phyloP scores from a whole-genome alignment of 2,888 invertebrate species.

The Lepidocyrtinus sp. region DNA sequence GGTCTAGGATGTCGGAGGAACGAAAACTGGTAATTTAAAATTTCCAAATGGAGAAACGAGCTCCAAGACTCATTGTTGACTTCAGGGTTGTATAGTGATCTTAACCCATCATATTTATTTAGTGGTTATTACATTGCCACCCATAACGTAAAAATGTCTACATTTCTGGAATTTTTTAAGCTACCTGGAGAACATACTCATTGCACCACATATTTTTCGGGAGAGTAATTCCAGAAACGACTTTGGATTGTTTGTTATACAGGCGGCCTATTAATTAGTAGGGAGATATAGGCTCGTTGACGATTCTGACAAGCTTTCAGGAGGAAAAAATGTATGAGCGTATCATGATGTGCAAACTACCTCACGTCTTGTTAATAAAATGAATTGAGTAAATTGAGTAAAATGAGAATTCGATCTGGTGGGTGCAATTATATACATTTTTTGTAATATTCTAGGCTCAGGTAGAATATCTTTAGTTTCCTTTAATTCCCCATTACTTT shows the following conservation, averaged over 20 bases:
- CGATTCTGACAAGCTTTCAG: slow-evolving; percentile 12
- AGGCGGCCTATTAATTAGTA: slow-evolving; percentile 15
- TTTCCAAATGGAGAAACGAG: slow-evolving; percentile 23
- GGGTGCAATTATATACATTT: slow-evolving; percentile 15
- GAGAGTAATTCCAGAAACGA: slow-evolving; percentile 5
- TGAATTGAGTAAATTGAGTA: slow-evolving; percentile 15
- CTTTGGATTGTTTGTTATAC: neutral
- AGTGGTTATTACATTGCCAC: slow-evolving; percentile 27
- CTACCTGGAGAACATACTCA: neutral
- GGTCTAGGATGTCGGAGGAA: no score
- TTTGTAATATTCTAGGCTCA: neutral
- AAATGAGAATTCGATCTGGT: slow-evolving; percentile 14
- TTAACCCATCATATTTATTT: neutral
- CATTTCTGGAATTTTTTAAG: slow-evolving; percentile 9
- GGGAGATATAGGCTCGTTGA: slow-evolving; percentile 2
- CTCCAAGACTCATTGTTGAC: slow-evolving; percentile 31
- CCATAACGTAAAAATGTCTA: slow-evolving; percentile 33
- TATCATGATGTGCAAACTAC: slow-evolving; percentile 19
- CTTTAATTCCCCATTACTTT: slow-evolving; percentile 11
- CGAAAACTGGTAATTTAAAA: slow-evolving; percentile 5
- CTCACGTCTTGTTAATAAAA: slow-evolving; percentile 18
- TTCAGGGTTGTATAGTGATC: no score
- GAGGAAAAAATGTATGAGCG: slow-evolving; percentile 4
- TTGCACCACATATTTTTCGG: neutral
- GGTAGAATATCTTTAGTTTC: slow-evolving; percentile 6